A percentile compares a stretch with the other conserved stretches of the same genome.
These are phyloP conservation scores for Leptinotarsa tumamoca DNA, from an alignment of 2,888 invertebrate species.

Conservation along the genomic window DNA sequence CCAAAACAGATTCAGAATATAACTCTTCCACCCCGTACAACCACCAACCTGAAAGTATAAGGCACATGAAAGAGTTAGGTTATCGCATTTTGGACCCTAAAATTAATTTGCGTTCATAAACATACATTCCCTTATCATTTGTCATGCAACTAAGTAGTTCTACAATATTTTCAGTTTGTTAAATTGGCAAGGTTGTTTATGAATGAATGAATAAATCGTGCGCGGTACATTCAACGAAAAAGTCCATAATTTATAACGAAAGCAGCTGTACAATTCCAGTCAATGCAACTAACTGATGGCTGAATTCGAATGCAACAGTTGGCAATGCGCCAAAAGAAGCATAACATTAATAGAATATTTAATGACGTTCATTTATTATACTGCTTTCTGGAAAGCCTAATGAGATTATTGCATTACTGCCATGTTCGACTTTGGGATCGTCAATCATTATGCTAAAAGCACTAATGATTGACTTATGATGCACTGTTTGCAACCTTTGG, in stretches of 20 bases:
- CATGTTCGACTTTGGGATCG: neutral
- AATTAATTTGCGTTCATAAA: conserved; percentile 55
- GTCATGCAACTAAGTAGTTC: conserved; percentile 53
- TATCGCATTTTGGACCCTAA: conserved; percentile 49
- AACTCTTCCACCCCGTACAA: neutral
- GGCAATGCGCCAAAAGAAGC: conserved; percentile 33
- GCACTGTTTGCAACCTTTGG: too few species aligned
- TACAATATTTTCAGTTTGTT: conserved; percentile 31
- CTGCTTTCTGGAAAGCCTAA: conserved; percentile 31
- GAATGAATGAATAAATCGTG: conserved; percentile 18
- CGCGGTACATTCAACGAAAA: neutral
- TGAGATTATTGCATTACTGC: conserved; percentile 22
- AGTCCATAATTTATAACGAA: neutral
- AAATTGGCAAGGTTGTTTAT: conserved; percentile 34
- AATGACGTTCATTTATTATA: conserved; percentile 34
- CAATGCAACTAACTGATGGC: neutral
- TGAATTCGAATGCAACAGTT: conserved; percentile 30
- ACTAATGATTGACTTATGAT: neutral
- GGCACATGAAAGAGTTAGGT: conserved; percentile 31
- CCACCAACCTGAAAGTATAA: neutral
- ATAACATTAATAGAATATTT: conserved; percentile 37
- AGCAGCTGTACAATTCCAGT: neutral
- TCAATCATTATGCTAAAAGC: neutral
- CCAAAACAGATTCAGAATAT: too few species aligned
- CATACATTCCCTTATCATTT: conserved; percentile 54